Percentiles rank a stretch among this genome's conserved stretches.
These are phyloP conservation scores for Daktulosphaira vitifoliae DNA, from an alignment of 1,140 invertebrate genomes.

Conservation along the genomic window DNA sequence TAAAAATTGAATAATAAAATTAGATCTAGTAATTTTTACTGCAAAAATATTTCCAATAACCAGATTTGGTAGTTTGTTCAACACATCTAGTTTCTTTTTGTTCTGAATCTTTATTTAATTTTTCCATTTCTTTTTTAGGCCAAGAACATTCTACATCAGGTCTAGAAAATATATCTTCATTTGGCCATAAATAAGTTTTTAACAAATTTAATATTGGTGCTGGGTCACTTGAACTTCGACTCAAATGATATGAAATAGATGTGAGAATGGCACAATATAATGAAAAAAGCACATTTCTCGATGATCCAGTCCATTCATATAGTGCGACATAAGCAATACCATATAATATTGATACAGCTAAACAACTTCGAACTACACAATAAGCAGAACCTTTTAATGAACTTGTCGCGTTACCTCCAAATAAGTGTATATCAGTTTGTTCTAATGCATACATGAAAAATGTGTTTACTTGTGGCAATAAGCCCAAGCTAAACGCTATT, in stretches of 20 bases:
- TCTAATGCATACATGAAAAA: constrained; percentile 91
- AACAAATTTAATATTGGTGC: constrained; percentile 79
- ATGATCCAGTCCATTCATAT: constrained; percentile 60
- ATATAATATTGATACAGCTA: constrained; percentile 73
- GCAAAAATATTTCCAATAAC: constrained; percentile 17
- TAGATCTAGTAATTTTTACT: neutral
- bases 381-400: constrained; percentile 78
- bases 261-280: constrained; percentile 87
- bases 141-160: constrained; percentile 13
- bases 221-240: constrained; percentile 83
- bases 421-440: constrained; percentile 93
- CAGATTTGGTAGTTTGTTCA: constrained; percentile 21
- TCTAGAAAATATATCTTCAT: constrained; percentile 45
- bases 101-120: constrained; percentile 14
- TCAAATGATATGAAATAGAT: constrained; percentile 84
- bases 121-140: constrained; percentile 17
- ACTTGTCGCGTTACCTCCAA: constrained; percentile 92
- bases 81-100: constrained; percentile 36
- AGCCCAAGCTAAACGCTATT: constrained; percentile 81
- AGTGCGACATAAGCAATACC: constrained; percentile 81
- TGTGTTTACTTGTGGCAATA: constrained; percentile 95
- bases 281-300: constrained; percentile 90
- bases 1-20: neutral
- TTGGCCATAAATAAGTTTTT: constrained; percentile 63
- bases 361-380: constrained; percentile 68